A percentile compares a stretch with the other conserved stretches of the same genome.
phyloP scores from a whole-genome alignment of 2,888 invertebrate species.

The Ophonus ardosiacus region DNA sequence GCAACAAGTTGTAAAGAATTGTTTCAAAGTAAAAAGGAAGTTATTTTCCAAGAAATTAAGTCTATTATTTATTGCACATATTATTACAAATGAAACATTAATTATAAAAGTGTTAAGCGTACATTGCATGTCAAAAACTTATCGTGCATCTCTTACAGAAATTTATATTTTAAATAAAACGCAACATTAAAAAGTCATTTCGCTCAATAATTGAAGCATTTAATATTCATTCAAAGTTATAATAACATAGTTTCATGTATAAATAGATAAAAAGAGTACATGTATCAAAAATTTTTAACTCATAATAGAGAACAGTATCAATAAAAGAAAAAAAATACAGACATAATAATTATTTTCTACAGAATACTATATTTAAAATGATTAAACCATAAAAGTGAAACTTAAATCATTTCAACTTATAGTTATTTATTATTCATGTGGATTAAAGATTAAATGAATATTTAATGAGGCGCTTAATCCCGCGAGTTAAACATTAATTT shows the following conservation, averaged over 20 bases:
- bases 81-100: constrained; percentile 23
- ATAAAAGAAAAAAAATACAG: too few relatives aligned
- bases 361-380: too few relatives aligned
- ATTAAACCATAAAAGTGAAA: too few relatives aligned
- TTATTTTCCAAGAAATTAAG: neutral
- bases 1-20: neutral
- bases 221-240: too few relatives aligned
- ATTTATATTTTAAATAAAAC: constrained; percentile 23
- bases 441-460: too few relatives aligned
- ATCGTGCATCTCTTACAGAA: constrained; percentile 28
- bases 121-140: constrained; percentile 13
- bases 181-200: neutral
- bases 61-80: neutral
- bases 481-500: too few relatives aligned
- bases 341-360: too few relatives aligned
- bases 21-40: neutral
- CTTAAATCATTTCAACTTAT: too few relatives aligned
- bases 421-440: too few relatives aligned
- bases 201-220: neutral
- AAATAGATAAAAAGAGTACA: too few relatives aligned
- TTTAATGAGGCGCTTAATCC: too few relatives aligned
- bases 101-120: constrained; percentile 4
- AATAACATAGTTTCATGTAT: too few relatives aligned
- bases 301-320: neutral
- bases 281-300: neutral